Evolutionary conservation across 2,888 invertebrate genomes (phyloP).

Genomic region (Mycogona germanica): DNA sequence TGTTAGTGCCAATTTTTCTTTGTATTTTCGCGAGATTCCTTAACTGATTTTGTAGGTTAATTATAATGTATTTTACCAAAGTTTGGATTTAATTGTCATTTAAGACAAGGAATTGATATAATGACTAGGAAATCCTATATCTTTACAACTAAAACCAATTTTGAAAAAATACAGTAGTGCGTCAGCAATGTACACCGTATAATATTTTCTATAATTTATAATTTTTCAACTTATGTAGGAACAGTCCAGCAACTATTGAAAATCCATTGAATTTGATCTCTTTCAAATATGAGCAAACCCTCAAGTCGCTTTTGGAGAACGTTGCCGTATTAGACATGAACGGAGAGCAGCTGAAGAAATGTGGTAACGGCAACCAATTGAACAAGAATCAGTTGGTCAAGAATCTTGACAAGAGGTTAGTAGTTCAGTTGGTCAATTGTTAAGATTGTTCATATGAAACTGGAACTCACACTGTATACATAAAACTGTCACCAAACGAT

Average conservation of each 20-base stretch:
- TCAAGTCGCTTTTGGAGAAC: slow-evolving; percentile 7
- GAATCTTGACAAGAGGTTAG: not conserved
- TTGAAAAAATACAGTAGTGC: too few species aligned
- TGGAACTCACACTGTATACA: too few species aligned
- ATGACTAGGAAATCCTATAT: too few species aligned
- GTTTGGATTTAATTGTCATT: not conserved
- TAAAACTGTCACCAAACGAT: too few species aligned
- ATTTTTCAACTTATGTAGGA: not conserved
- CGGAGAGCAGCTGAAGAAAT: slow-evolving; percentile 2
- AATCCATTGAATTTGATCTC: slow-evolving; percentile 8
- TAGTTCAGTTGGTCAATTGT: too few species aligned
- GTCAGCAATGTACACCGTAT: too few species aligned
- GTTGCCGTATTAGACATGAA: slow-evolving; percentile 14
- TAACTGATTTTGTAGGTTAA: not conserved
- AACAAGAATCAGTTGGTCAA: not conserved
- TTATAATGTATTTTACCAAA: not conserved
- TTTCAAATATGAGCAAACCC: slow-evolving; percentile 5
- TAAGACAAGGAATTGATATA: too few species aligned
- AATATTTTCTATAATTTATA: not conserved
- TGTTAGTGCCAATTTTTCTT: slow-evolving; percentile 10
- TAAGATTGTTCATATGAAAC: too few species aligned
- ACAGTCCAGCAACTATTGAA: too few species aligned
- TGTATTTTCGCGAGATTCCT: not conserved
- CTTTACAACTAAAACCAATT: too few species aligned
- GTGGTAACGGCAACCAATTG: not conserved